Base-by-base conservation (phyloP, 1,140 invertebrate genomes). In the Drosophila hydei region DNA sequence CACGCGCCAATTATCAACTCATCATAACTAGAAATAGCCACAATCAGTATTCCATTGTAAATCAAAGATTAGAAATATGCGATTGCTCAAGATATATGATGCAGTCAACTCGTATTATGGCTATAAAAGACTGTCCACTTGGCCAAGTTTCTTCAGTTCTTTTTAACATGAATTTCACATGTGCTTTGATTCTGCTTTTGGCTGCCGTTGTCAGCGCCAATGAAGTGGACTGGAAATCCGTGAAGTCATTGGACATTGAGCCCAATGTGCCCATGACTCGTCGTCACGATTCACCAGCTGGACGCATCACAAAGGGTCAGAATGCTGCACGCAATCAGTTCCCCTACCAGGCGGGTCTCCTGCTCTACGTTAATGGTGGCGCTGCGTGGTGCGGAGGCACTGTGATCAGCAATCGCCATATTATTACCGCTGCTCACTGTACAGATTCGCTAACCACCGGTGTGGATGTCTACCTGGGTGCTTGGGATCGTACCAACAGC, bases 381-480 rank as follows among this genome's bases (percentile, higher is more conserved):
- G 80, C 91, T 6, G 77, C 60, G 58, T 92, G 89, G 64, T 95
- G 94, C 77, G 94, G 94, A 2, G 94, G 93, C 11, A 93, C 93
- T 43, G 64, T 95, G 52, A 92, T 95, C 42, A 92, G 91, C 54
- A 62, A 90, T 19, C 68, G 92, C 16, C 94, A 92, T 92, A 85
- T 94, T 9, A 58, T 95, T n/a, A 94, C 93, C 4, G 94, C 94
- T 4, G 94, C 94, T 8, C 94, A 95, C 71, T 95, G 94, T 78
- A 92, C 92, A 51, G 92, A 92, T 11, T 48, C 52, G 5, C 6
- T 88, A 92, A 93, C 63, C 56, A 87, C 68, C 21, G 80, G 80
- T 8, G 85, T 88, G 25, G 87, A 89, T 68, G 87, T 90, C 59
- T 81, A 84, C 18, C 30, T 89, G 75, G 85, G 85, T 14, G 75